Base-by-base conservation (phyloP, 2,113 vertebrate genomes). In the Xenopus laevis region DNA sequence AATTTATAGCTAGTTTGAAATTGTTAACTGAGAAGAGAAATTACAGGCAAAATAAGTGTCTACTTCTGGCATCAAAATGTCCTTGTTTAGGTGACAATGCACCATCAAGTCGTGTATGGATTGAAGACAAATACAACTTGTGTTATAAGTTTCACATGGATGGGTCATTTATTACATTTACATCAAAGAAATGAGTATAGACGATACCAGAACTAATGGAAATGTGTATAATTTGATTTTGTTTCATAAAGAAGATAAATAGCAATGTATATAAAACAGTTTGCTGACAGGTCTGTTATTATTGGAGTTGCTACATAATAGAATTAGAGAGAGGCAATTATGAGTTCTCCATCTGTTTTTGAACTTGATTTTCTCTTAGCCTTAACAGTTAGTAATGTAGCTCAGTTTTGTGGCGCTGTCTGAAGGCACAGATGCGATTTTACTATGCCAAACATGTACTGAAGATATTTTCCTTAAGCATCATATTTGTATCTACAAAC, bases 1-100 rank as follows among this genome's bases (percentile, higher is more conserved):
- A 80, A 83, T 85, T 86, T 83, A 69, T 30, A 68, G 27, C 71
- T 33, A 62, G 71, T 78, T 82, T 85, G 75, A 76, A 72, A 81
- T 80, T 74, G 74, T 81, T 78, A 64, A 77, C 69, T 64, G 72
- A 78, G 81, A 79, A 78, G 71, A 62, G 79, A 30, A 82, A 74
- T 80, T 23, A 64, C 80, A 81, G 80, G 71, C 23, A 82, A 81
- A 81, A 68, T 76, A 78, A 82, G 79, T 73, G 52, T 63, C 75
- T 65, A 45, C 53, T 47, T 62, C 69, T 46, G 74, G 17, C 73
- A 72, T 77, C 74, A 30, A 65, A 79, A 53, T 67, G 46, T 7
- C 40, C 79, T 77, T 62, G 57, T 79, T 78, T 33, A 69, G 76
- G 75, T 77, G 65, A 55, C 77, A 78, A 3, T 13, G n/a, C 23